phyloP scores from a whole-genome alignment of 2,113 vertebrate genomes.

The Cavia aperea region DNA sequence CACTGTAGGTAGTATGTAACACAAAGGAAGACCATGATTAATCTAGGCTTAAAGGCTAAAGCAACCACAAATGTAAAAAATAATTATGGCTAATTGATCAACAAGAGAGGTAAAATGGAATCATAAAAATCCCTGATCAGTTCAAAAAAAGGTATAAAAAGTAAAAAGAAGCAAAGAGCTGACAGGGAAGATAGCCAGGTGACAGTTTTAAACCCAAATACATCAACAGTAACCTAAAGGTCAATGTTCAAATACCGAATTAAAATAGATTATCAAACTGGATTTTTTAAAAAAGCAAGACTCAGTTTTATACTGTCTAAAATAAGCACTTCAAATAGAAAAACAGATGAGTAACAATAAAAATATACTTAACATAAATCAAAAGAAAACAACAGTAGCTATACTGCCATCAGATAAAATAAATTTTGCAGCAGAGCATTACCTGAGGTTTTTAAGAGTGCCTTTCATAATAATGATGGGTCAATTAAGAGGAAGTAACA shows the following conservation, averaged over 20 bases:
- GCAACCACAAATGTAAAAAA: not conserved
- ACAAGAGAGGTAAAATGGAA: not conserved
- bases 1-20: not conserved
- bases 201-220: not conserved
- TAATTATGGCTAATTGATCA: not conserved
- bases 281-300: not conserved
- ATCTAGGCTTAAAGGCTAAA: not conserved
- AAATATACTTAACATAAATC: not conserved
- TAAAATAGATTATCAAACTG: not conserved
- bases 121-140: not conserved
- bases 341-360: not conserved
- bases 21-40: not conserved
- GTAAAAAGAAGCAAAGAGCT: not conserved
- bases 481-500: not conserved
- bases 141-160: not conserved
- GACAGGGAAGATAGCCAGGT: not conserved
- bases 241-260: not conserved
- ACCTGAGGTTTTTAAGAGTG: not conserved
- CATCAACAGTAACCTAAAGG: not conserved
- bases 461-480: not conserved
- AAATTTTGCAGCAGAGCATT: not conserved
- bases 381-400: not conserved
- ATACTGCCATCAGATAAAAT: not conserved
- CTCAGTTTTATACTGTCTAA: not conserved
- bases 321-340: conserved; percentile 3